phyloP scores from a whole-genome alignment of 2,797 vertebrate species.

The Danio jaintianensis region DNA sequence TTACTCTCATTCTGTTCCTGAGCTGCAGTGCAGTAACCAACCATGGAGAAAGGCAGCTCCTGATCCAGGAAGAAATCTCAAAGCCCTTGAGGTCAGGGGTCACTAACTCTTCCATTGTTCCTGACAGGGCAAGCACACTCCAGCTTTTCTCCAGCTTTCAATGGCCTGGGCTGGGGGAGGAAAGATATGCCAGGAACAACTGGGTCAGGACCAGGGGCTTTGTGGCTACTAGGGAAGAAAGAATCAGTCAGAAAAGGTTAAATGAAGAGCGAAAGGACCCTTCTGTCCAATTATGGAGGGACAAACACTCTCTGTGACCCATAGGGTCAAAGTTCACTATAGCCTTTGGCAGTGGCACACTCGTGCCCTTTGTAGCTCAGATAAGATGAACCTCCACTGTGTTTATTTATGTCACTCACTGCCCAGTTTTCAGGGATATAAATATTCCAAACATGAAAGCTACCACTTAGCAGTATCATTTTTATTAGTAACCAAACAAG shows the following conservation, averaged over 20 bases:
- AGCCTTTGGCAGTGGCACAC: slow-evolving; percentile 81
- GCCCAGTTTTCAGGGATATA: slow-evolving; percentile 76
- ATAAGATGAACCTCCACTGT: slow-evolving; percentile 84
- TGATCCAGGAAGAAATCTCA: slow-evolving; percentile 81
- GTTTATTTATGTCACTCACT: slow-evolving; percentile 83
- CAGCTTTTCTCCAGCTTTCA: slow-evolving; percentile 85
- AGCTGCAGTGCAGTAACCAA: slow-evolving; percentile 79
- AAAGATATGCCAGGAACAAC: slow-evolving; percentile 82
- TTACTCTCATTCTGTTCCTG: slow-evolving; percentile 80
- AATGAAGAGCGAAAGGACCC: slow-evolving; percentile 85
- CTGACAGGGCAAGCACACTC: slow-evolving; percentile 83
- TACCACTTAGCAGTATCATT: slow-evolving; percentile 80
- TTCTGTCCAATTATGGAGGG: slow-evolving; percentile 87
- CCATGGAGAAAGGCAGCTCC: slow-evolving; percentile 77
- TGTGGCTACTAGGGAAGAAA: slow-evolving; percentile 75
- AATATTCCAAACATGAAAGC: slow-evolving; percentile 75
- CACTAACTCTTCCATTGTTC: slow-evolving; percentile 85
- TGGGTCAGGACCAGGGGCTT: slow-evolving; percentile 82
- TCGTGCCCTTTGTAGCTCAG: slow-evolving; percentile 80
- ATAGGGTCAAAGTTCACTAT: slow-evolving; percentile 78
- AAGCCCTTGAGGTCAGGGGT: slow-evolving; percentile 81
- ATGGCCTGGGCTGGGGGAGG: slow-evolving; percentile 79
- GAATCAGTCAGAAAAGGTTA: slow-evolving; percentile 82
- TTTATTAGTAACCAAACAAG: slow-evolving; percentile 71
- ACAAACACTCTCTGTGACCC: slow-evolving; percentile 83